phyloP scores from a whole-genome alignment of 2,797 vertebrate genomes.

The Neoniphon sammara region DNA sequence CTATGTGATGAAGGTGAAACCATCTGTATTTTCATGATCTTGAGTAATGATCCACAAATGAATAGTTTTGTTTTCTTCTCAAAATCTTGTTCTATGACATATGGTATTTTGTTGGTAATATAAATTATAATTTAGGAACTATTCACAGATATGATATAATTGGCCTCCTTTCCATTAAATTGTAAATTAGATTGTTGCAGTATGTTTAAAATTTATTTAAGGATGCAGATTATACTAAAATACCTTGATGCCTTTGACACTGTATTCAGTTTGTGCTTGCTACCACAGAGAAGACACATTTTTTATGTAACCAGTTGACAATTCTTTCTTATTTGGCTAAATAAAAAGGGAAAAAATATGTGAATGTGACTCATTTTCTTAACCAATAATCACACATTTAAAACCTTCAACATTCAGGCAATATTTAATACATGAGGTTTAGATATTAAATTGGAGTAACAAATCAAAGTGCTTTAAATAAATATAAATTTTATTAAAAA shows the following conservation, averaged over 20 bases:
- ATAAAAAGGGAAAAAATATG: slow-evolving; percentile 30
- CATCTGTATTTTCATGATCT: not conserved
- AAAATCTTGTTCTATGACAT: not conserved
- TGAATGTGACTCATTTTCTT: slow-evolving; percentile 12
- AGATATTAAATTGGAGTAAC: slow-evolving; percentile 58
- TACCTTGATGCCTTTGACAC: slow-evolving; percentile 4
- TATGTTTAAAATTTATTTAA: not conserved
- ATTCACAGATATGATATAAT: not conserved
- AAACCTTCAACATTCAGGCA: slow-evolving; percentile 8
- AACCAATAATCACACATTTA: slow-evolving; percentile 12
- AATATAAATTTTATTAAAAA: slow-evolving; percentile 99
- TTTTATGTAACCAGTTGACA: slow-evolving; percentile 33
- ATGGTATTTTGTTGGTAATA: slow-evolving; percentile 5
- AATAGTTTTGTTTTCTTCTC: not conserved
- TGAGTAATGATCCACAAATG: not conserved
- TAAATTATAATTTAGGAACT: slow-evolving; percentile 5
- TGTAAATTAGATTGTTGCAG: not conserved
- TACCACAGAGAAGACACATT: slow-evolving; percentile 11
- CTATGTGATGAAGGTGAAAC: not conserved
- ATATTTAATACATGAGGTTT: slow-evolving; percentile 5
- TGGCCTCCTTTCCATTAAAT: slow-evolving; percentile 4
- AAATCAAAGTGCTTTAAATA: slow-evolving; percentile 94
- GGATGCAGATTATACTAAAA: not conserved
- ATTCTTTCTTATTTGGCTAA: slow-evolving; percentile 45
- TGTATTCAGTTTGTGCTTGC: slow-evolving; percentile 29